Evolutionary conservation across 2,113 vertebrate genomes (phyloP).

Genomic region (Lepus timidus): DNA sequence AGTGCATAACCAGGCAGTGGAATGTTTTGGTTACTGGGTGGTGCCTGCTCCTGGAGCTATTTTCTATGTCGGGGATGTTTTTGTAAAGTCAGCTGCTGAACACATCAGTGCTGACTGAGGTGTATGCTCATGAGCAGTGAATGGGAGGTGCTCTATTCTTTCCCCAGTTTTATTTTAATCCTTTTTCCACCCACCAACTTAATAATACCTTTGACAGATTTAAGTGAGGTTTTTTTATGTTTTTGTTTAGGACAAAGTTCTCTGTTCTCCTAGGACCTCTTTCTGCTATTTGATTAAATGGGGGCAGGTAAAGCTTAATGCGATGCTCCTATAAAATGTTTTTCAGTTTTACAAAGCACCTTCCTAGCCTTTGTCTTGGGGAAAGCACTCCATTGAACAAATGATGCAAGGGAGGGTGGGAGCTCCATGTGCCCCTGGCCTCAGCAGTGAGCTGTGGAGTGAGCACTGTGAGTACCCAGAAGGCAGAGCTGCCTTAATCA

Average conservation of each 20-base stretch:
- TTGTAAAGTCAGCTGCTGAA: constrained; percentile 45
- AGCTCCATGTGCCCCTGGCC: neutral
- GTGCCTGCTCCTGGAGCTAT: constrained; percentile 70
- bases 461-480: neutral
- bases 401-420: neutral
- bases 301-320: neutral
- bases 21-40: constrained; percentile 79
- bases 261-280: neutral
- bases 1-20: constrained; percentile 65
- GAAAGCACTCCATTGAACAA: neutral
- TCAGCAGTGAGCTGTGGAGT: neutral
- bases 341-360: constrained; percentile 11
- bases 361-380: neutral
- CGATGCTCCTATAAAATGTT: neutral
- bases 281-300: constrained; percentile 23
- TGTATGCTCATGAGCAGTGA: constrained; percentile 17
- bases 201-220: constrained; percentile 25
- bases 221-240: neutral
- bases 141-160: constrained; percentile 44
- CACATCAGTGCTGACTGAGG: constrained; percentile 46
- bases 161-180: constrained; percentile 63
- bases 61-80: constrained; percentile 44
- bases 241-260: neutral
- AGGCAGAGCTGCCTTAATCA: neutral
- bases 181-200: neutral